Evolutionary conservation across 2,113 vertebrate genomes (phyloP).

Genomic region (Eupsittula cactorum): DNA sequence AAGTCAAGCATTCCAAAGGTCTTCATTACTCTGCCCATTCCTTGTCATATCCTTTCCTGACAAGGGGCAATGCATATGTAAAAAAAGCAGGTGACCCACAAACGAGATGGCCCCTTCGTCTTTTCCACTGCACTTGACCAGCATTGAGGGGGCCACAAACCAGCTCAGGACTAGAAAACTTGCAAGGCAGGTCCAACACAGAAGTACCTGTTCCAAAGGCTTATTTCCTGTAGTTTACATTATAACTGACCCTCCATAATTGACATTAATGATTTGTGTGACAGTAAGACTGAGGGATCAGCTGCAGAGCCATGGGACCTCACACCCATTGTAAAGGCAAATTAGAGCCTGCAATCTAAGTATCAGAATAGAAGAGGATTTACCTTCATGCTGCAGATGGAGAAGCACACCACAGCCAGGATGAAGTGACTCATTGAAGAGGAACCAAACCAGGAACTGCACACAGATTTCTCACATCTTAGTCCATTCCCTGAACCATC

Average conservation of each 20-base stretch:
- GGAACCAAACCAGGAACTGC: background rate
- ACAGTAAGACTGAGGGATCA: background rate
- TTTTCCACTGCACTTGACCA: background rate
- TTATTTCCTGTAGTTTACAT: background rate
- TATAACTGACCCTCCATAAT: background rate
- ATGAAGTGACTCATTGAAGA: background rate
- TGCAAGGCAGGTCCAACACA: background rate
- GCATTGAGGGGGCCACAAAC: background rate
- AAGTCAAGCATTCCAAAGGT: background rate
- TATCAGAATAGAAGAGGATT: background rate
- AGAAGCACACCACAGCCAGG: background rate
- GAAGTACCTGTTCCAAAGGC: background rate
- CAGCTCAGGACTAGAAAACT: background rate
- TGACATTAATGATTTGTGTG: background rate
- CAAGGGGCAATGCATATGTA: background rate
- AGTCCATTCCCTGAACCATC: background rate
- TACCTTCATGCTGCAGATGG: background rate
- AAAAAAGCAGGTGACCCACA: background rate
- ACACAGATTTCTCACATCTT: background rate
- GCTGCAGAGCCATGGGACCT: background rate
- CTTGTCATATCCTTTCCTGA: background rate
- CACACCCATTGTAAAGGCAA: background rate
- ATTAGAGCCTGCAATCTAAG: background rate
- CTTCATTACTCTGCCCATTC: background rate
- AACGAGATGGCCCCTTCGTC: background rate